Evolutionary conservation across 2,888 invertebrate genomes (phyloP), one percentile per base, ranked within the genome.

Genomic region (Oasisia sp.): DNA sequence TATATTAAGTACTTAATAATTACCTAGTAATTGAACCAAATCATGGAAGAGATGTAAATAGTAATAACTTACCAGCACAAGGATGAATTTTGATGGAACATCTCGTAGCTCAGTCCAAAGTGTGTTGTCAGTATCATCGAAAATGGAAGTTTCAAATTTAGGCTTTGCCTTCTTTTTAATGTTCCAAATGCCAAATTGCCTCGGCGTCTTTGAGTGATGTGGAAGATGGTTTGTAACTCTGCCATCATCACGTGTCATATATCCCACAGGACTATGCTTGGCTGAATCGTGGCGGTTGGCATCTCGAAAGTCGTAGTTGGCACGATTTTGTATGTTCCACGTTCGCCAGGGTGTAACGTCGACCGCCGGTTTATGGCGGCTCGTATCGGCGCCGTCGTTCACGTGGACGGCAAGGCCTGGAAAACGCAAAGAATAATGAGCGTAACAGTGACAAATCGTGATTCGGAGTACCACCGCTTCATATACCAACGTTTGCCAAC

Each of bases 361-460:
- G 74, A 74, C 74, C 0, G 74, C 74, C 3, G 74, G 74, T 74
- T 74, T 74, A 74, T n/a, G 74, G 74, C 74, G 74, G 27, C 74
- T 74, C 74, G 74, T 74, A n/a, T 74, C n/a, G 74, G 74, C 74
- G 74, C 27, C 27, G 74, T n/a, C 74, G 74, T 74, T 74, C 74
- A 74, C 74, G 74, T 74, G 74, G 74, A 74, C 27, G 7, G 74
- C 74, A 74, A 74, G 74, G n/a, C 74, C 74, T 74, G 27, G 4
- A 74, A 74, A 74, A 74, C 74, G 74, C 74, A 74, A 74, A 74
- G 27, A 27, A 74, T 74, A 74, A 56, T 56, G 56, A 74, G 74
- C 74, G 27, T 74, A 74, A 74, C 74, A 74, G 74, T 74, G 27
- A 27, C 74, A 74, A 1, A n/a, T 74, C 74, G 27, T 74, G 74